Percentiles rank a stretch among this genome's conserved stretches.
phyloP scores from a whole-genome alignment of 2,113 vertebrate genomes.

The Callocephalon fimbriatum region DNA sequence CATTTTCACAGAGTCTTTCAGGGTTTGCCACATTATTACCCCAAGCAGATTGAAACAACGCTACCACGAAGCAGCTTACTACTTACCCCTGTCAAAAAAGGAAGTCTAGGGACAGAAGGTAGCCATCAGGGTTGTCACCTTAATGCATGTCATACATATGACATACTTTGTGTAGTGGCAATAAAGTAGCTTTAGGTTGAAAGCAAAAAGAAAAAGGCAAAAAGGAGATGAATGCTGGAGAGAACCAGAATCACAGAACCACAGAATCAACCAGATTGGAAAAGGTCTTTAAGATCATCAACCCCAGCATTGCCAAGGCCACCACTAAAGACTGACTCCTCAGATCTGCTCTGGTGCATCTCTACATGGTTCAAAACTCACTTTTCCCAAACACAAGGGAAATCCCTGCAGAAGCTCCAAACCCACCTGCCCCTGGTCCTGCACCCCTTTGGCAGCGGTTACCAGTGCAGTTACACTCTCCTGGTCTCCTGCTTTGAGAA shows the following conservation, averaged over 20 bases:
- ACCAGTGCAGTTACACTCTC: background rate
- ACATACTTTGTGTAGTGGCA: background rate
- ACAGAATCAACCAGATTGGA: background rate
- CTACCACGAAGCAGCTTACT: background rate
- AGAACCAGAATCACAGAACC: background rate
- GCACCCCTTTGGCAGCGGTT: background rate
- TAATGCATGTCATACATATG: background rate
- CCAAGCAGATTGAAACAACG: background rate
- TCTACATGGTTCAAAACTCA: background rate
- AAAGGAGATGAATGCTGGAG: background rate
- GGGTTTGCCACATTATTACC: background rate
- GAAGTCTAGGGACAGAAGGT: background rate
- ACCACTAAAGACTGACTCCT: background rate
- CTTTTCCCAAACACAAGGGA: background rate
- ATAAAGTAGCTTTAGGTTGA: background rate
- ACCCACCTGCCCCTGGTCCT: rapidly evolving
- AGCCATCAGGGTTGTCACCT: background rate
- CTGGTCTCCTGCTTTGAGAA: background rate
- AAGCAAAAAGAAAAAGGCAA: background rate
- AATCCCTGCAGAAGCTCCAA: background rate
- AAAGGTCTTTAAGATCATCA: background rate
- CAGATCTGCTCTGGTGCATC: background rate
- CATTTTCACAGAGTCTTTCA: background rate
- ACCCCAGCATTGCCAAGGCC: background rate
- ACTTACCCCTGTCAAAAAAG: background rate